phyloP scores from a whole-genome alignment of 2,113 vertebrate genomes.

The Malaclemys terrapin region DNA sequence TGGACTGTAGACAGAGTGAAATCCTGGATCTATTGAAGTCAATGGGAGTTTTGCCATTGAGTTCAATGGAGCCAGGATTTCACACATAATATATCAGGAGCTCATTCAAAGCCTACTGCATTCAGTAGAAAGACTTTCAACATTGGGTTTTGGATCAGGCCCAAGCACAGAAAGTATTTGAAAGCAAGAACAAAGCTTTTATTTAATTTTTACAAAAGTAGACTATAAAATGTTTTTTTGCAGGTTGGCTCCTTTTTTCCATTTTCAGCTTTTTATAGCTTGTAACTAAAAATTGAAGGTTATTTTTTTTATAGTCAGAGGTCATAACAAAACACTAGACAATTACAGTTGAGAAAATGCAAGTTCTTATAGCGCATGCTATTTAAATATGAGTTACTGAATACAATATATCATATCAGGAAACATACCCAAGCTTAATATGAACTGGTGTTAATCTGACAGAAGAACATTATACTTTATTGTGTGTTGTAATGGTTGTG shows the following conservation, averaged over 20 bases:
- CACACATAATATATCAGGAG: neutral
- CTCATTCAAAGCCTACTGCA: neutral
- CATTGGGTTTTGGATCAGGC: neutral
- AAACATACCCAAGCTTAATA: neutral
- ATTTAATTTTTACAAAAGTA: neutral
- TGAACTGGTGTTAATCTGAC: conserved; percentile 6
- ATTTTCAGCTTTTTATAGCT: neutral
- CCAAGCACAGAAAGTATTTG: neutral
- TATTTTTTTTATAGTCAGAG: neutral
- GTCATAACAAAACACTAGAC: neutral
- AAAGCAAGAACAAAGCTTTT: neutral
- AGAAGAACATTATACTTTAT: conserved; percentile 19
- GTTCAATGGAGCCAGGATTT: neutral
- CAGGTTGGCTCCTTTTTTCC: neutral
- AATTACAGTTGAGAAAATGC: conserved; percentile 11
- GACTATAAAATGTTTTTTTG: neutral
- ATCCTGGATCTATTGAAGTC: neutral
- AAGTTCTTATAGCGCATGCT: neutral
- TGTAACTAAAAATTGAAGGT: neutral
- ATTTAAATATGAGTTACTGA: neutral
- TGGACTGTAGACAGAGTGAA: neutral
- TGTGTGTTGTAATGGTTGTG: conserved; percentile 15
- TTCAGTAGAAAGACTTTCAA: neutral
- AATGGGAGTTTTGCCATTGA: neutral
- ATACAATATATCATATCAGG: neutral